Evolutionary conservation across 2,888 invertebrate genomes (phyloP), one percentile per base, ranked within the genome.

Genomic region (Lasioglossum pauxillum): DNA sequence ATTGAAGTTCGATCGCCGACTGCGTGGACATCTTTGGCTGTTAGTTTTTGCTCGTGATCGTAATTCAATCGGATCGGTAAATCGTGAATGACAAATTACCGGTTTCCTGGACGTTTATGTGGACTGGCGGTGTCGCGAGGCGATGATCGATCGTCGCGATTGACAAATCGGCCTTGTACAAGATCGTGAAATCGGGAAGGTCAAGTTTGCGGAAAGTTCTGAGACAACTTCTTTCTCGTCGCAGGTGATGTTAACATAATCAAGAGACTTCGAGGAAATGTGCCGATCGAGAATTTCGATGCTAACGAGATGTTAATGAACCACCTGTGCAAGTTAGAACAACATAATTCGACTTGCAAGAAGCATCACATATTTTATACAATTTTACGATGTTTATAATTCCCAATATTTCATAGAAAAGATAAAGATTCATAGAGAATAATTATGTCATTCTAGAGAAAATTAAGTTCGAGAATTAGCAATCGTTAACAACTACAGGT

Each of bases 141-240:
- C 44, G 19, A 60, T 19, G 57, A 75, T 76, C 38, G 57, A 64
- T 71, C 19, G 67, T 10, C 16, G 38, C 16, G 75, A 75, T 73
- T 67, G 27, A 16, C 35, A 74, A 69, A 82, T 79, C 64, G 67
- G 12, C 23, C n/a, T 53, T 31, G 46, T 27, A n/a, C 2, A 27
- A 57, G 67, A 5, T 72, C 78, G 75, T 75, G 80, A 84, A 86
- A 80, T 12, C 46, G 46, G 19, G 73, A 71, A 82, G 86, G 82
- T 88, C 84, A 86, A 84, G 86, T 86, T 87, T 79, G 72, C 19
- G 41, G 35, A 14, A 77, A 80, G 72, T 77, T 57, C 64, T 19
- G 78, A 44, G 69, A 5, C 71, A 67, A 35, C 14, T 14, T 5
- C 35, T 75, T 16, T 57, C 72, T 67, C 67, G 27, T 5, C 27